These are phyloP conservation scores for Papilio aristodemus DNA, from an alignment of 1,140 invertebrate species.

Conservation along the genomic window DNA sequence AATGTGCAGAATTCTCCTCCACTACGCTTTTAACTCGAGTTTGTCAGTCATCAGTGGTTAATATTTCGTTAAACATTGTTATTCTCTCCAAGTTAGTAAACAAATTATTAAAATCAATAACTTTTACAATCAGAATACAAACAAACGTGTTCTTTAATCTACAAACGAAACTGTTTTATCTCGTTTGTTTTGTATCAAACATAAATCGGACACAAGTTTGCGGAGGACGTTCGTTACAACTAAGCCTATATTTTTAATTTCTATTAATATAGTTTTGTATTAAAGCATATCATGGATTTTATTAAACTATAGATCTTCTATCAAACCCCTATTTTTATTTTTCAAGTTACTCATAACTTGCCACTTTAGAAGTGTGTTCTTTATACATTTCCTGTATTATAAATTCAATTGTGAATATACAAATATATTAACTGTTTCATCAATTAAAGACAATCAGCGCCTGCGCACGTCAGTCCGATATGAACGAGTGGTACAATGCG, in stretches of 20 bases:
- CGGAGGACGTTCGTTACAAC: neutral
- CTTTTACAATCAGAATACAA: no score
- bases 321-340: constrained; percentile 1
- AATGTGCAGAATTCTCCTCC: neutral
- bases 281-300: constrained; percentile 16
- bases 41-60: neutral
- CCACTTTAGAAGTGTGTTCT: constrained; percentile 18
- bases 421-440: constrained; percentile 17
- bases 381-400: constrained; percentile 16
- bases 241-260: neutral
- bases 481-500: constrained; percentile 11
- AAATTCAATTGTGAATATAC: constrained; percentile 23
- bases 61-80: constrained; percentile 11
- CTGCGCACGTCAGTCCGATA: constrained; percentile 19
- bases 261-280: constrained; percentile 5
- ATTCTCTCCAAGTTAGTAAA: neutral
- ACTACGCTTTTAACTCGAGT: neutral
- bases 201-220: neutral
- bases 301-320: neutral
- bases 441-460: neutral
- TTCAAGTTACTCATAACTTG: neutral
- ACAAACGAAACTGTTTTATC: neutral
- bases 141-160: neutral
- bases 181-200: neutral
- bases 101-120: neutral